phyloP scores from a whole-genome alignment of 2,888 invertebrate genomes.

The Serrognathus titanus region DNA sequence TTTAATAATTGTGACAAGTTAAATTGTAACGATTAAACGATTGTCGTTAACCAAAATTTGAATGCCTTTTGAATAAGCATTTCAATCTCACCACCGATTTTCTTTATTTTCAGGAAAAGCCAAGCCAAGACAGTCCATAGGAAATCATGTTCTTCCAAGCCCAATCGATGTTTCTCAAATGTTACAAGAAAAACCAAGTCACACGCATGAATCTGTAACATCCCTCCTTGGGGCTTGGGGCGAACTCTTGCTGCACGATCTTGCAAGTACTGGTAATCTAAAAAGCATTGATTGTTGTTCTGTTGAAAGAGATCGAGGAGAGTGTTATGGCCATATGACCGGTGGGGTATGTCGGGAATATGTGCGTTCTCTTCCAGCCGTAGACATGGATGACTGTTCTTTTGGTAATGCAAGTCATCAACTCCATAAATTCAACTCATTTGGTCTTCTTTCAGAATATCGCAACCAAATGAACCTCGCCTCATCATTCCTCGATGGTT shows the following conservation, averaged over 20 bases:
- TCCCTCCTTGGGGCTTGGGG: constrained; percentile 79
- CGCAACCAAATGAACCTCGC: constrained; percentile 85
- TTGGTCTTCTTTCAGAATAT: constrained; percentile 51
- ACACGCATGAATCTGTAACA: constrained; percentile 70
- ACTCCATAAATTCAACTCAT: neutral
- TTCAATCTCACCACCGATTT: too few species aligned
- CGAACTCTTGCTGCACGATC: constrained; percentile 69
- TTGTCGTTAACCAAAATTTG: too few species aligned
- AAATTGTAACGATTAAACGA: too few species aligned
- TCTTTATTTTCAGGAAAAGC: constrained; percentile 45
- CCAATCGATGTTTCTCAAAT: constrained; percentile 58
- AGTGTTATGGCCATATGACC: constrained; percentile 54
- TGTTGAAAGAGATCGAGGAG: constrained; percentile 46
- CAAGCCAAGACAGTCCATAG: constrained; percentile 52
- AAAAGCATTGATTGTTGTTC: constrained; percentile 51
- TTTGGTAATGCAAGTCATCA: constrained; percentile 51
- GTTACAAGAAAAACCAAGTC: constrained; percentile 55
- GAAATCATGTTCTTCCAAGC: constrained; percentile 60
- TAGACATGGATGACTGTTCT: constrained; percentile 59
- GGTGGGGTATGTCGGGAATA: constrained; percentile 61
- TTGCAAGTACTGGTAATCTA: constrained; percentile 64
- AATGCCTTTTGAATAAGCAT: too few species aligned
- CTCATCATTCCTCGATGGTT: constrained; percentile 79
- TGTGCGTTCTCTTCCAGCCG: constrained; percentile 66
- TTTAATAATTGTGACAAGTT: too few species aligned